These are phyloP conservation scores for Oligia fasciuncula DNA, from an alignment of 2,888 invertebrate genomes.

Conservation along the genomic window DNA sequence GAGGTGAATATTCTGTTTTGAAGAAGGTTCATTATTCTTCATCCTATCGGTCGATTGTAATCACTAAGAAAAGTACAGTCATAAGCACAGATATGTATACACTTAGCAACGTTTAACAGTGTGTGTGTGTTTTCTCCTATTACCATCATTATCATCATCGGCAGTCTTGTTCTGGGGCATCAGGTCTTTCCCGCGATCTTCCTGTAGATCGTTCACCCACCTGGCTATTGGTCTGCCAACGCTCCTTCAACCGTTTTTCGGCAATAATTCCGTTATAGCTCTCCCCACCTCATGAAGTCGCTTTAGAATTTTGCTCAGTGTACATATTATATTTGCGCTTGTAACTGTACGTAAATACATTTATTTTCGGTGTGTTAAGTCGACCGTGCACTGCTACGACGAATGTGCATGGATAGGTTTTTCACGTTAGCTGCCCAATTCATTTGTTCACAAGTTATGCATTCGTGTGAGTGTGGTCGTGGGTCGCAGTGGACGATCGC, in stretches of 20 bases:
- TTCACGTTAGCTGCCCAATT: too few species aligned
- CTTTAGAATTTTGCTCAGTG: too few species aligned
- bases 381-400: too few species aligned
- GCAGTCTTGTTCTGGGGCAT: neutral
- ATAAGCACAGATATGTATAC: neutral
- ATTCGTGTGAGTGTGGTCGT: neutral
- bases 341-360: too few species aligned
- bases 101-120: neutral
- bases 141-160: neutral
- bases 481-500: neutral
- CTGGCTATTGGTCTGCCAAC: neutral
- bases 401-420: neutral
- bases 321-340: too few species aligned
- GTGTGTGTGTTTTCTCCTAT: too few species aligned
- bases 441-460: neutral
- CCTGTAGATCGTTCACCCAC: neutral
- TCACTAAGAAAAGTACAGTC: neutral
- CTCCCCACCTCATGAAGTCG: neutral
- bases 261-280: neutral
- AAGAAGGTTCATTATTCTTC: neutral
- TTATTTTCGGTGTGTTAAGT: neutral
- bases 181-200: neutral
- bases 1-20: constrained; percentile 57
- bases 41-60: neutral
- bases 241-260: neutral